These are phyloP conservation scores for Apodemia duryi DNA, from an alignment of 2,888 invertebrate genomes.

Conservation along the genomic window DNA sequence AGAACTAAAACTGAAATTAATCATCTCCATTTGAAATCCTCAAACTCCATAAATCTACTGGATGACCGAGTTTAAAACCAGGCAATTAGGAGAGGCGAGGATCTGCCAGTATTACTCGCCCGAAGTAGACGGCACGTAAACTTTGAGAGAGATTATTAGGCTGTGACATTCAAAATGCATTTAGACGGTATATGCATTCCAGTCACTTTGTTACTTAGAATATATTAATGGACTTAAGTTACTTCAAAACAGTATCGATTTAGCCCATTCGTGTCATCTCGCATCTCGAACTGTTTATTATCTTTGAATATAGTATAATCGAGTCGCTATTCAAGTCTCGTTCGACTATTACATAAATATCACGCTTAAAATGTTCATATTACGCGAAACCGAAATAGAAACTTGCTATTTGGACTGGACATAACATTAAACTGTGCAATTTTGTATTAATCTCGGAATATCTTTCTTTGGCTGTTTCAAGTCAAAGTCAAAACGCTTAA, in stretches of 20 bases:
- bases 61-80: slow-evolving; percentile 36
- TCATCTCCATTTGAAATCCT: not conserved
- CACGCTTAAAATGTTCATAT: no score
- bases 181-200: slow-evolving; percentile 47
- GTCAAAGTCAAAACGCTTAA: no score
- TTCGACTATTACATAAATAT: no score
- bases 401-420: no score
- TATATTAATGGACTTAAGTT: slow-evolving; percentile 53
- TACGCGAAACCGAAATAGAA: no score
- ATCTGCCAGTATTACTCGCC: slow-evolving; percentile 42
- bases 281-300: not conserved
- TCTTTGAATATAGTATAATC: no score
- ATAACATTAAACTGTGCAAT: no score
- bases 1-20: not conserved
- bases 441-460: no score
- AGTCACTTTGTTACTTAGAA: slow-evolving; percentile 47
- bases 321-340: no score
- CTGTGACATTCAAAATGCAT: slow-evolving; percentile 65
- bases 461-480: no score
- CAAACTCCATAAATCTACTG: not conserved
- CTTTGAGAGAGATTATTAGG: slow-evolving; percentile 42
- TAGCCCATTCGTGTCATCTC: not conserved
- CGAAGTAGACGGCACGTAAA: slow-evolving; percentile 38
- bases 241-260: slow-evolving; percentile 22
- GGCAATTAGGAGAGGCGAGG: slow-evolving; percentile 55